Evolutionary conservation across 2,888 invertebrate species (phyloP), one percentile per base, ranked within the genome.

Genomic region (Seira musarum): DNA sequence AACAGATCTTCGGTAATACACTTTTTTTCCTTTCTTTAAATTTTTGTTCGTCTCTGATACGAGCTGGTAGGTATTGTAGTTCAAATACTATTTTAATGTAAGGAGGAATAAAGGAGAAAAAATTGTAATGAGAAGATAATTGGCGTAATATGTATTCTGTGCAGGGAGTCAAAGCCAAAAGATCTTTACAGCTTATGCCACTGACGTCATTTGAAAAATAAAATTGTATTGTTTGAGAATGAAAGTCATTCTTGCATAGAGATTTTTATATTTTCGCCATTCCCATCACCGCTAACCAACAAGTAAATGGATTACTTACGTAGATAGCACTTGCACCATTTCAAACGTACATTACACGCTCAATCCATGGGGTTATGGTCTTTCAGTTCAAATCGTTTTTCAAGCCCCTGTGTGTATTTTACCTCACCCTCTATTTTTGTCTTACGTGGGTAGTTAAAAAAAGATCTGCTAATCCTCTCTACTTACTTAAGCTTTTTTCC

Each of bases 201-300:
- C 77, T 77, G 77, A 77, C 77, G 77, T 77, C 77, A 77, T 49
- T 53, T 40, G 49, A 70, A n/a, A n/a, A n/a, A n/a, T n/a, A n/a
- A n/a, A 40, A 40, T 40, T 40, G 13, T 40, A 77, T 70, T 77
- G 64, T 77, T 77, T 68, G 49, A 67, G n/a, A 68, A 17, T 40
- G 40, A 40, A 40, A 40, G 40, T 40, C 40, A 40, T 40, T 40
- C 40, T 40, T 40, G 40, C 40, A 40, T 40, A 8, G 6, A 40
- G 40, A 40, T 8, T 13, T 6, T 13, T 40, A 8, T 40, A 40
- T 40, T 40, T 40, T 24, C 46, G 66, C n/a, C 53, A 69, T 17
- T 57, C 40, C n/a, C 49, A 66, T 63, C 24, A 63, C 40, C 13
- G 40, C 40, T 13, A 40, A 40, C 40, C 6, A 40, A 40, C 40